A percentile compares a stretch with the other conserved stretches of the same genome.
phyloP scores from a whole-genome alignment of 2,113 vertebrate genomes.

The Ancistrus triradiatus region DNA sequence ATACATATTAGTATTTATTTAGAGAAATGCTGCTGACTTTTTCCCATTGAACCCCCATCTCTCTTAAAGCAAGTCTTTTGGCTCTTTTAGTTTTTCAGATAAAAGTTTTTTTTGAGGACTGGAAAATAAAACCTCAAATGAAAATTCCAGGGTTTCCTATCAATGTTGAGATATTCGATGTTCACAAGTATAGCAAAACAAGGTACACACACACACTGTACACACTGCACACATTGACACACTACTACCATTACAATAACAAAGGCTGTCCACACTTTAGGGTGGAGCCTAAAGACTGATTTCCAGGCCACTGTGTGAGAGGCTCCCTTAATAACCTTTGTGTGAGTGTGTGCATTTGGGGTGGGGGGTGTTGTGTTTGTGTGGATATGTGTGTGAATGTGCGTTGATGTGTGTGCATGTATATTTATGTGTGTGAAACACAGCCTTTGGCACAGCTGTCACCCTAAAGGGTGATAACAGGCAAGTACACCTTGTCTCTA shows the following conservation, averaged over 20 bases:
- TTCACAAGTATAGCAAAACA: too few relatives aligned
- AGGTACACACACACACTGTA: constrained; percentile 12
- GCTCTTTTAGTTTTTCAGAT: too few relatives aligned
- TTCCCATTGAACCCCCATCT: too few relatives aligned
- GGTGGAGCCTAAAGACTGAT: constrained; percentile 67
- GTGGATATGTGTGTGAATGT: constrained; percentile 38
- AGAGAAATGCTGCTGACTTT: too few relatives aligned
- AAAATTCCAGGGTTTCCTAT: too few relatives aligned
- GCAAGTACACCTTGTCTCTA: constrained; percentile 45
- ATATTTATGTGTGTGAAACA: constrained; percentile 41
- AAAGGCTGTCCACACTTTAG: constrained; percentile 76
- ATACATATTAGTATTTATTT: too few relatives aligned
- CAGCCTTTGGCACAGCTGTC: constrained; percentile 70
- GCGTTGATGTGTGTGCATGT: constrained; percentile 34
- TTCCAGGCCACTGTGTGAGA: constrained; percentile 71
- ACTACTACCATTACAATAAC: constrained; percentile 67
- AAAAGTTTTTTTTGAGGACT: too few relatives aligned
- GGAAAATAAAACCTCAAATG: too few relatives aligned
- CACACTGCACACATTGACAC: constrained; percentile 22
- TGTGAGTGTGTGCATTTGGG: constrained; percentile 44
- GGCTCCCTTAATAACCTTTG: constrained; percentile 73
- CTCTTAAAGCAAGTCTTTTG: too few relatives aligned
- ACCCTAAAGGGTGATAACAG: constrained; percentile 64
- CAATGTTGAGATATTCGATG: too few relatives aligned
- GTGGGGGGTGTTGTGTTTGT: constrained; percentile 41